Conservation (phyloP, 2,888 invertebrate genomes). For the Melipona beecheii region DNA sequence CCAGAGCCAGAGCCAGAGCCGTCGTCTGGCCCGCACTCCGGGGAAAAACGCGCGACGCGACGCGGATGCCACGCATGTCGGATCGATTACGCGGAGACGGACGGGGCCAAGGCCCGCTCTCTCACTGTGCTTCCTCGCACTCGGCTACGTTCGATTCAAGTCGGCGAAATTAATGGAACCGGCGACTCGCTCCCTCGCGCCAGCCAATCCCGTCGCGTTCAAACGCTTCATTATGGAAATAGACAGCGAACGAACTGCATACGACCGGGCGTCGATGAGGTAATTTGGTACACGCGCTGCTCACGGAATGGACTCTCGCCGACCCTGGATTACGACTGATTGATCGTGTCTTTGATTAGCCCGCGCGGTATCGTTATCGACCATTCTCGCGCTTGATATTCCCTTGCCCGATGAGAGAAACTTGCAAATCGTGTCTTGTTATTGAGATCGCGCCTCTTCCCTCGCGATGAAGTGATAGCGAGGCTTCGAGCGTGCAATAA, state of each 20-base stretch:
- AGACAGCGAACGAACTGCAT: slow-evolving; percentile 5
- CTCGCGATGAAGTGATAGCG: background rate
- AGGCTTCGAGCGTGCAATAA: background rate
- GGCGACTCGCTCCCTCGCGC: slow-evolving; percentile 21
- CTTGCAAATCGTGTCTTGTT: slow-evolving; percentile 4
- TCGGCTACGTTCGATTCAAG: slow-evolving; percentile 47
- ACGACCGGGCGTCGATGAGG: background rate
- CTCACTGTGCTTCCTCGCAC: background rate
- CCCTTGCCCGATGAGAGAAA: background rate
- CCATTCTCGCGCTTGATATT: background rate
- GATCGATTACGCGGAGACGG: slow-evolving; percentile 64
- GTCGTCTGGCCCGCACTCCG: slow-evolving; percentile 68
- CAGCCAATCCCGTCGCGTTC: slow-evolving; percentile 10
- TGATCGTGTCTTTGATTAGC: slow-evolving; percentile 18
- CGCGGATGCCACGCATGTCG: slow-evolving; percentile 64
- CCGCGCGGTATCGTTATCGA: background rate
- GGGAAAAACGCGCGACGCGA: slow-evolving; percentile 60
- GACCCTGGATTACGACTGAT: slow-evolving; percentile 21
- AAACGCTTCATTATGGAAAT: slow-evolving; percentile 50
- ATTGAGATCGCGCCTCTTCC: too few relatives aligned
- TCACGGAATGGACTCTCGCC: background rate
- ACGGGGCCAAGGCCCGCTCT: slow-evolving; percentile 32
- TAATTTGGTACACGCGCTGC: slow-evolving; percentile 10
- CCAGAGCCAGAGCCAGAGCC: slow-evolving; percentile 53
- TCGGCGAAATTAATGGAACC: slow-evolving; percentile 49